Evolutionary conservation across 2,888 invertebrate species (phyloP), one percentile per base, ranked within the genome.

Genomic region (Vandiemenella viatica): DNA sequence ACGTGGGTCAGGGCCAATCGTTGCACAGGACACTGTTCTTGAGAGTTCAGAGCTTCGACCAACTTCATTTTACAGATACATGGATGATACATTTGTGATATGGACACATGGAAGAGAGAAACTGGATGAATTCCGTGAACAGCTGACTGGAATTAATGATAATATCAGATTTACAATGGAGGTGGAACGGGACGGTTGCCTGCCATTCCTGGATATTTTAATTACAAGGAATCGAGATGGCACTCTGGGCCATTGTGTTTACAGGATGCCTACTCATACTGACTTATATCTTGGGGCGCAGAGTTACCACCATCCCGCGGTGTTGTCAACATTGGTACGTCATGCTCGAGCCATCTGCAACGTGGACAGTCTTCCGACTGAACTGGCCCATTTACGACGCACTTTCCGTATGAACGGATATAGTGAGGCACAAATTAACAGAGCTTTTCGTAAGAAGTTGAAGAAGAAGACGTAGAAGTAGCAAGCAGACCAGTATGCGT

Each of bases 161-260:
- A 45, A 45, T 10, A 45, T 45, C 4, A 45, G 4, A 8, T 45
- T 45, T 5, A 45, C 45, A 8, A 45, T 45, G 37, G 45, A 45
- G 6, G 18, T 45, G 37, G 45, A 45, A 37, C 7, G 37, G 19
- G 15, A 45, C 4, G 37, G 18, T 1, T 4, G 3, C 13, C 5
- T 45, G 1, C 26, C 45, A 6, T 45, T 45, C 18, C 45, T 45
- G 8, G 45, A 45, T 7, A 18, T 32, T 3, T 18, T 45, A 3
- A 17, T 45, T 8, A 5, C 4, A 8, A 45, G 19, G 6, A 16
- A 23, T 4, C 1, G 1, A 19, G 5, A 43, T 5, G 43, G 43
- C 3, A 3, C 2, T 10, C 21, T 43, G 7, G 43, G 43, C 2
- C 43, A 43, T 43, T 3, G 3, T 2, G 43, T 43, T 1, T 19